Conservation (phyloP, 2,797 vertebrate species). For the Oceanodroma leucorhoa region DNA sequence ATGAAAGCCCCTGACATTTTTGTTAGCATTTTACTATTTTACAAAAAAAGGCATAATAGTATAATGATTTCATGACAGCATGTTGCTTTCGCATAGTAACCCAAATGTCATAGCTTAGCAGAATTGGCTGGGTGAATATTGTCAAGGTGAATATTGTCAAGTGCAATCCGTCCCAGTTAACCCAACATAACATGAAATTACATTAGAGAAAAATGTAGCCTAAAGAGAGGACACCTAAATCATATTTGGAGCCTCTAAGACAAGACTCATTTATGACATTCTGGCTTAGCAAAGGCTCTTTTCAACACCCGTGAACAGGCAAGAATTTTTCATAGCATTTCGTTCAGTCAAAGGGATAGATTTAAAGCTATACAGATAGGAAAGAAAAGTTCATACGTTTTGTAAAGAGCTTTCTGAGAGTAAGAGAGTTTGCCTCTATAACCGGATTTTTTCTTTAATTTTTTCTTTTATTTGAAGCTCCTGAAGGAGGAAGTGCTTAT, state of each 20-base stretch:
- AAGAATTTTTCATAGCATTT: background rate
- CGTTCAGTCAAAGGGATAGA: background rate
- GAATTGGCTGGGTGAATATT: background rate
- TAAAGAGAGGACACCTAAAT: background rate
- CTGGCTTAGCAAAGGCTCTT: background rate
- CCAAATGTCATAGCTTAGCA: background rate
- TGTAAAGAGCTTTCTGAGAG: background rate
- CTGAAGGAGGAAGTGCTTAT: conserved; percentile 10
- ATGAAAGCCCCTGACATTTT: background rate
- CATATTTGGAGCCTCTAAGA: background rate
- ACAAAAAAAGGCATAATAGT: background rate
- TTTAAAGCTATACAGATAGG: background rate
- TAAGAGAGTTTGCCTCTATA: background rate
- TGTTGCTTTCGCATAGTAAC: background rate
- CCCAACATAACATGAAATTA: background rate
- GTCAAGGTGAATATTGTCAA: background rate
- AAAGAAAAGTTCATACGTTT: background rate
- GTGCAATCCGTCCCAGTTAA: background rate
- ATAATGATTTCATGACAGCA: background rate
- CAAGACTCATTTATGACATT: background rate
- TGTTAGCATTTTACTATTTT: background rate
- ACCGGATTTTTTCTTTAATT: background rate
- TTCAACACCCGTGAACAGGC: background rate
- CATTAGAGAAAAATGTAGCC: background rate
- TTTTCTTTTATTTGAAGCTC: background rate